Evolutionary conservation across 2,113 vertebrate genomes (phyloP).

Genomic region (Podarcis cretensis): DNA sequence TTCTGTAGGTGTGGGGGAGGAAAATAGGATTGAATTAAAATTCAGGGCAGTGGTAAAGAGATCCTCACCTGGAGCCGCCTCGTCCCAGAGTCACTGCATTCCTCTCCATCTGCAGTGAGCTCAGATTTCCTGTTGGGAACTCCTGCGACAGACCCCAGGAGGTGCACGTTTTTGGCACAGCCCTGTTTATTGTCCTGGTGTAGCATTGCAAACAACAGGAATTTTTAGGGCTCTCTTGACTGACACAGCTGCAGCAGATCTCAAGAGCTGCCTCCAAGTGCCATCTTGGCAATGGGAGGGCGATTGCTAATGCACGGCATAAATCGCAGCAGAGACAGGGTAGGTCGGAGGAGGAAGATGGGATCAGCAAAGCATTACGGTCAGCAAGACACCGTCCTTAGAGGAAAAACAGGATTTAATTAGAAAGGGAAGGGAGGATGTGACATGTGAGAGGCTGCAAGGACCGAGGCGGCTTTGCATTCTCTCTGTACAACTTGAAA

Average conservation of each 20-base stretch:
- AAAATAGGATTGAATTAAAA: neutral
- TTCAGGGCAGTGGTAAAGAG: neutral
- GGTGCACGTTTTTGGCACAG: neutral
- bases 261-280: neutral
- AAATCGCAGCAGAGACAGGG: conserved; percentile 77
- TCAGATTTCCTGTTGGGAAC: neutral
- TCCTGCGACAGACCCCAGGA: neutral
- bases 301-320: conserved; percentile 59
- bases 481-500: neutral
- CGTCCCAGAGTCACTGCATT: neutral
- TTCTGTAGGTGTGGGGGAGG: neutral
- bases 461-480: neutral
- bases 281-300: neutral
- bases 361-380: conserved; percentile 78
- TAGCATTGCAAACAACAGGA: neutral
- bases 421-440: conserved; percentile 15
- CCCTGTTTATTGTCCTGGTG: neutral
- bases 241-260: neutral
- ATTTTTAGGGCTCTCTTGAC: neutral
- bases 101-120: neutral
- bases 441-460: neutral
- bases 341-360: conserved; percentile 81
- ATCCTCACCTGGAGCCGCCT: neutral
- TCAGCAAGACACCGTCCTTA: conserved; percentile 64
- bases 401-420: conserved; percentile 68